Conservation (phyloP, 2,113 vertebrate genomes). For the Lophius piscatorius region DNA sequence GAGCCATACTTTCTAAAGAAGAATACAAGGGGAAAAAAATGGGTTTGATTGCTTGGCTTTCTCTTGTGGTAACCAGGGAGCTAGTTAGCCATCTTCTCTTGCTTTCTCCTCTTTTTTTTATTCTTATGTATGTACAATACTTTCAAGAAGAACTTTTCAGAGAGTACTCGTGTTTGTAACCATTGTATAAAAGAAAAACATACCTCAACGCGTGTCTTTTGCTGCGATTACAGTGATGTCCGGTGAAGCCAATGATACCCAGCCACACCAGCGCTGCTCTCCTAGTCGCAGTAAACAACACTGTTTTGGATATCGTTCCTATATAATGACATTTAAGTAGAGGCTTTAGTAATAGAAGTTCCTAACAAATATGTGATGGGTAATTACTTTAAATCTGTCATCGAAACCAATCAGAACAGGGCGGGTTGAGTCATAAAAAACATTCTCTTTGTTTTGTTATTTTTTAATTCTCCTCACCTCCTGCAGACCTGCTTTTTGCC, state of each 20-base stretch:
- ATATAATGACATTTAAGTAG: slow-evolving; percentile 63
- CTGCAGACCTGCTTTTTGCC: slow-evolving; percentile 1
- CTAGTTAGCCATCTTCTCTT: slow-evolving; percentile 43
- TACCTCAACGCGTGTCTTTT: neutral
- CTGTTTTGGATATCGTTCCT: slow-evolving; percentile 40
- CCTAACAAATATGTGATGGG: slow-evolving; percentile 61
- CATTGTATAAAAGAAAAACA: slow-evolving; percentile 48
- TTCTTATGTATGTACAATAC: slow-evolving; percentile 54
- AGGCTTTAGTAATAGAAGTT: slow-evolving; percentile 64
- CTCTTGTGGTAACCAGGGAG: slow-evolving; percentile 50
- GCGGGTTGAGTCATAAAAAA: slow-evolving; percentile 17
- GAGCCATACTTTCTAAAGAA: slow-evolving; percentile 3
- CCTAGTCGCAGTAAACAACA: neutral
- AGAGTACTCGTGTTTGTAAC: slow-evolving; percentile 63
- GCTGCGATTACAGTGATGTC: slow-evolving; percentile 1
- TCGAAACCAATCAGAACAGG: slow-evolving; percentile 28
- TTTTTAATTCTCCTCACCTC: slow-evolving; percentile 23
- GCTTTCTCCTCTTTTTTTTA: slow-evolving; percentile 33
- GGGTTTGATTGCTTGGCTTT: slow-evolving; percentile 36
- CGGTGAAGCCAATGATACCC: slow-evolving; percentile 19
- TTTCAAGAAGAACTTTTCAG: slow-evolving; percentile 37
- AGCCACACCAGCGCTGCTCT: neutral
- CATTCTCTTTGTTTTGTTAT: neutral
- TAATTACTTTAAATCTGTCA: slow-evolving; percentile 52
- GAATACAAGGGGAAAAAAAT: neutral